A percentile compares a stretch with the other conserved stretches of the same genome.
Conservation (phyloP, 2,888 invertebrate genomes). For the Pantelozetes paolii region DNA sequence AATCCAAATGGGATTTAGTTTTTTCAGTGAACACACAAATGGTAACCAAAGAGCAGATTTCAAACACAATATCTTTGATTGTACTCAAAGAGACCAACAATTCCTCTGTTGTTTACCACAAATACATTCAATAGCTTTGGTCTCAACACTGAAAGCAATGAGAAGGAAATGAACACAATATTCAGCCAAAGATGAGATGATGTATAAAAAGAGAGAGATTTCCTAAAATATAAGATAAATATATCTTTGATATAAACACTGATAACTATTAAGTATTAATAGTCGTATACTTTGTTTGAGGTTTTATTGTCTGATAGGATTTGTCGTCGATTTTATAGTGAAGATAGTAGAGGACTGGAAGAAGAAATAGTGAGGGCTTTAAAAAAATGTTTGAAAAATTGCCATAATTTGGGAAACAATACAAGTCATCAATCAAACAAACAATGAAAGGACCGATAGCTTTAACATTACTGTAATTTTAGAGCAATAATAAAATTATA, state of each 20-base stretch:
- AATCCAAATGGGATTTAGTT: slow-evolving; percentile 17
- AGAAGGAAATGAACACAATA: too few species aligned
- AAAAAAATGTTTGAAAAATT: background rate
- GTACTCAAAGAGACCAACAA: background rate
- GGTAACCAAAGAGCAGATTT: slow-evolving; percentile 28
- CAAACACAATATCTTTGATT: slow-evolving; percentile 9
- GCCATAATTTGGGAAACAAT: slow-evolving; percentile 21
- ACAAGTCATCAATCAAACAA: slow-evolving; percentile 5
- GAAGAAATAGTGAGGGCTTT: background rate
- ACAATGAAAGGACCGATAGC: background rate
- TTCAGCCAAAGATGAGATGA: background rate
- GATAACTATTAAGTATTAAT: slow-evolving; percentile 18
- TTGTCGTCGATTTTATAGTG: background rate
- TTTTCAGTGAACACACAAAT: background rate
- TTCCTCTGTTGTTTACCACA: background rate
- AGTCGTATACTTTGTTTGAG: background rate
- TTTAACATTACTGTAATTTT: background rate
- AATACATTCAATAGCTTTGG: background rate
- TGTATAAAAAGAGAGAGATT: background rate
- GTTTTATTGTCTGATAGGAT: slow-evolving; percentile 8
- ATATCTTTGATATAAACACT: too few species aligned
- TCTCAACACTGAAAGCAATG: too few species aligned
- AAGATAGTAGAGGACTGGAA: background rate
- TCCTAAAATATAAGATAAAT: background rate
- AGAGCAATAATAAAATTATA: background rate